Evolutionary conservation across 2,888 invertebrate species (phyloP), one percentile per base, ranked within the genome.

Genomic region (Gerris lacustris): DNA sequence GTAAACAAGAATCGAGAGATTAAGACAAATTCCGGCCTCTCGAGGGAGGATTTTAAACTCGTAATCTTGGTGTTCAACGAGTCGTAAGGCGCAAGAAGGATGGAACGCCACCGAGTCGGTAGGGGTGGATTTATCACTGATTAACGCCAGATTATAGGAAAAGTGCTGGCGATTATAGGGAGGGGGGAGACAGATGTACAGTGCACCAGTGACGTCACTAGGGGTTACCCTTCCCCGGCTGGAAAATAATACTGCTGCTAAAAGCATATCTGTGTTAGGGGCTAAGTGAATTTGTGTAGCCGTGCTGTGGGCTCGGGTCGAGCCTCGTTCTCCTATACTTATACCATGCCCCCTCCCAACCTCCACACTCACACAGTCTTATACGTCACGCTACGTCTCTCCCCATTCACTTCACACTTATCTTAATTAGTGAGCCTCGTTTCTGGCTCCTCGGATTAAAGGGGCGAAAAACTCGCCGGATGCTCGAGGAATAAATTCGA

Each of bases 191-290:
- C 55, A 55, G 55, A 55, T 55, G 55, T 55, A 55, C 55, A 15
- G 15, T 55, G 55, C 55, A 55, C 4, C 11, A 55, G 55, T 55
- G 55, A 55, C 55, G 55, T 55, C 55, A 55, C 31, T 55, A 55
- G 55, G 55, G 9, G 15, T 11, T 15, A 55, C 55, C 55, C 55
- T 47, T 11, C 55, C 75, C 72, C 73, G 74, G 73, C 75, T 76
- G 76, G 77, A 78, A 77, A 77, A 78, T 78, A 78, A 78, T 78
- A 76, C 77, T 75, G 15, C 74, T 75, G 75, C 77, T 78, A 77
- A 78, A 78, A 78, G 78, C 78, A 78, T 78, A 78, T 77, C 78
- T 78, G 76, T 78, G 78, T 78, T 75, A 74, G 75, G 74, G 74
- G 75, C 75, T 76, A 76, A 76, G 76, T 76, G 77, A 76, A 76